These are phyloP conservation scores for Mobula hypostoma DNA, from an alignment of 2,113 vertebrate species.

Conservation along the genomic window DNA sequence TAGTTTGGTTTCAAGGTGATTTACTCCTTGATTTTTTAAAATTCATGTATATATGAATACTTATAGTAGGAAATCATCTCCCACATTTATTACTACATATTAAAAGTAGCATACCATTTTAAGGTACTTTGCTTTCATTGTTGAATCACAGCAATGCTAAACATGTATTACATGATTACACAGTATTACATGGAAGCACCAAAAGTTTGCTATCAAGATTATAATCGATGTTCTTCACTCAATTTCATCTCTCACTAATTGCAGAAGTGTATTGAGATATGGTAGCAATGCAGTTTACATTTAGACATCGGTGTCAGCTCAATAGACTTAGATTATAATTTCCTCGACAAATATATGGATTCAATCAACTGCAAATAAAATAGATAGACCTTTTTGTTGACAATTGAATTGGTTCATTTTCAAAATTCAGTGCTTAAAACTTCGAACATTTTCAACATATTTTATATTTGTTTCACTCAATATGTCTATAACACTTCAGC, in stretches of 20 bases:
- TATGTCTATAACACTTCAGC: background rate
- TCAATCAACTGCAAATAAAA: background rate
- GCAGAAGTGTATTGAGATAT: background rate
- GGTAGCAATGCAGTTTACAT: background rate
- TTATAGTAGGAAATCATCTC: no score
- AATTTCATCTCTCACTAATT: background rate
- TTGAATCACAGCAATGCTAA: background rate
- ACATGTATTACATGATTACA: background rate
- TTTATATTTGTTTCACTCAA: background rate
- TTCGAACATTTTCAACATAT: background rate
- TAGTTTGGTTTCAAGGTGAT: no score
- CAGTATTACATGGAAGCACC: background rate
- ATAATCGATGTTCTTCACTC: background rate
- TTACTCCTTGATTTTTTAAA: no score
- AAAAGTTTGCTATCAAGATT: background rate
- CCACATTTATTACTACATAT: no score
- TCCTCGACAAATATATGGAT: background rate
- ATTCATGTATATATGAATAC: no score
- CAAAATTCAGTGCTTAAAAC: background rate
- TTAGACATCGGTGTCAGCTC: background rate
- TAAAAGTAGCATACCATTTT: no score
- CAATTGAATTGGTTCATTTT: background rate
- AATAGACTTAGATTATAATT: background rate
- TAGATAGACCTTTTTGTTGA: background rate
- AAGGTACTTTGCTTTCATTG: no score